Base-by-base conservation (phyloP, 2,888 invertebrate genomes). In the Eilema sororculum region DNA sequence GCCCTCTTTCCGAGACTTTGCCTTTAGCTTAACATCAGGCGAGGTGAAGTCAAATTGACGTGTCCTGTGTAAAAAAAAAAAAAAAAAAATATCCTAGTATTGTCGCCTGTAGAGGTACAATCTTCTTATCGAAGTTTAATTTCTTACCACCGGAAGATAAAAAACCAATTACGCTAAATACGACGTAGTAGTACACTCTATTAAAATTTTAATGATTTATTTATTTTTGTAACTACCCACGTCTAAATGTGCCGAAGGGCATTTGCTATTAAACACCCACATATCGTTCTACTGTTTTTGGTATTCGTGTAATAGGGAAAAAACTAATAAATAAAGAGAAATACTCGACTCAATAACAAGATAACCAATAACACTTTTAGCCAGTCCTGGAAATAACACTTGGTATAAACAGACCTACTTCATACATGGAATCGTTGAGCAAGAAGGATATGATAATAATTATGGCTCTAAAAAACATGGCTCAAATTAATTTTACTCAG, bases 241-340 rank as follows among this genome's bases (percentile, higher is more conserved):
- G n/a, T 46, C 8, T 46, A 46, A 20, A 2, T n/a, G 52, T 52
- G 20, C n/a, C 46, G n/a, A 52, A 52, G n/a, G 52, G n/a, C 52
- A 52, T 52, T 52, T 52, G 52, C 20, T 52, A 52, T 52, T 52
- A 52, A 52, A 52, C 52, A 52, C 52, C 52, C 52, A 52, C 52
- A 52, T 52, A 1, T n/a, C n/a, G n/a, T 52, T n/a, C 2, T 52
- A 2, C 52, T 52, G 52, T 52, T n/a, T 52, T 52, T 52, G 52
- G 52, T 52, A 9, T 20, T 20, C n/a, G n/a, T 52, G 2, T 46
- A n/a, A n/a, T 52, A n/a, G n/a, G 52, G 52, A n/a, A 52, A 46
- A 52, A 52, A 52, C 52, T 52, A 9, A 1, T 0, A 16, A 41
- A n/a, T 52, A 52, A 52, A n/a, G 52, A 52, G 52, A 52, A n/a